A percentile compares a stretch with the other conserved stretches of the same genome.
Conservation (phyloP, 2,888 invertebrate species). For the Galeruca laticollis region DNA sequence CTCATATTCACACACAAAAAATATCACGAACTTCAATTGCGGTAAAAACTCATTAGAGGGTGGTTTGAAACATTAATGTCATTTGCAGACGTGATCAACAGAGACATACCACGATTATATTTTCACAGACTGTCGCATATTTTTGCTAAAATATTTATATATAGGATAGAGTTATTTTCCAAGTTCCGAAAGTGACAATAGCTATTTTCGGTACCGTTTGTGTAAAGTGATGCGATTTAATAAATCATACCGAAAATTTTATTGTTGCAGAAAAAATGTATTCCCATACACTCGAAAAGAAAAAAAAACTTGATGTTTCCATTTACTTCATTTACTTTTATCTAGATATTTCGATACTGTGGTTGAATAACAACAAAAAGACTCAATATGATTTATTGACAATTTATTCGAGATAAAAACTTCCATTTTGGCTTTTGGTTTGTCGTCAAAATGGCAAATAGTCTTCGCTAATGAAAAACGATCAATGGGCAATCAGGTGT, state of each 20-base stretch:
- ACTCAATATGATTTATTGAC: slow-evolving; percentile 15
- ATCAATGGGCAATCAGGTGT: slow-evolving; percentile 41
- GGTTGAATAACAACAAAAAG: not conserved
- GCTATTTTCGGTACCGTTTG: too few species aligned
- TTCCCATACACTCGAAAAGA: too few species aligned
- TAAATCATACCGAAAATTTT: too few species aligned
- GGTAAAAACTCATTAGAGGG: slow-evolving; percentile 1
- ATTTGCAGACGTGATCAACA: not conserved
- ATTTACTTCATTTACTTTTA: not conserved
- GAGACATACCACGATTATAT: too few species aligned
- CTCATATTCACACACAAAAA: not conserved
- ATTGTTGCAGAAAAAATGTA: too few species aligned
- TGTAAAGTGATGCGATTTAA: too few species aligned
- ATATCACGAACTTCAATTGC: not conserved
- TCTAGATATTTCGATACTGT: not conserved
- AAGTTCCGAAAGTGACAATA: too few species aligned
- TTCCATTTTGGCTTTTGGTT: slow-evolving; percentile 31
- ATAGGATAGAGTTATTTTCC: too few species aligned
- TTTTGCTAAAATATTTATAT: too few species aligned
- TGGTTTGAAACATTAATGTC: not conserved
- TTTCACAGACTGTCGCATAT: too few species aligned
- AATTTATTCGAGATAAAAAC: slow-evolving; percentile 27
- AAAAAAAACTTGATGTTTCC: too few species aligned
- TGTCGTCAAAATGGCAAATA: slow-evolving; percentile 33
- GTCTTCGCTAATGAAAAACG: slow-evolving; percentile 32